Conservation (phyloP, 2,113 vertebrate genomes). For the Zosterops pallidus region DNA sequence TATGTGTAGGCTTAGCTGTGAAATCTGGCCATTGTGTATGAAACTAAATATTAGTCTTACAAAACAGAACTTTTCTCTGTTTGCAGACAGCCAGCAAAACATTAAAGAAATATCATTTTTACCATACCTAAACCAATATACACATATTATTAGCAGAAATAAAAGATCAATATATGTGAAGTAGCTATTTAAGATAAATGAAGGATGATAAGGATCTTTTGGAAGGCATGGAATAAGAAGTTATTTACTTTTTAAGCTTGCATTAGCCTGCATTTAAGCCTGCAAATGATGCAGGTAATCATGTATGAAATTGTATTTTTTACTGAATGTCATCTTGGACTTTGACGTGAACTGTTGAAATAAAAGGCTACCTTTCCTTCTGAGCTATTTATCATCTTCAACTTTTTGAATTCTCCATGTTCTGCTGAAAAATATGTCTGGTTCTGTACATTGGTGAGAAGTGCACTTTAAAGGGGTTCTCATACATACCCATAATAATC, state of each 20-base stretch:
- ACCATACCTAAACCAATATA: background rate
- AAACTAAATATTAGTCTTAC: constrained; percentile 2
- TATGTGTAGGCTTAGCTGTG: background rate
- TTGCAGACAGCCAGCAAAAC: background rate
- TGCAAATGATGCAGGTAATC: background rate
- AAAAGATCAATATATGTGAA: background rate
- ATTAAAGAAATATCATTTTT: background rate
- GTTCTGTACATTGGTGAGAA: background rate
- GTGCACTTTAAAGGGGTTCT: background rate
- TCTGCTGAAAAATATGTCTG: background rate
- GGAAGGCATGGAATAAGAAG: background rate
- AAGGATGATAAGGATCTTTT: background rate
- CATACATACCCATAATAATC: background rate
- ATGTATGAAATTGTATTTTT: constrained; percentile 2
- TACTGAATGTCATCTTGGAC: background rate
- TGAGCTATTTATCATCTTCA: background rate
- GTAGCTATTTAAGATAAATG: background rate
- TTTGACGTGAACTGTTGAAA: background rate
- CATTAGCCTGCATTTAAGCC: background rate
- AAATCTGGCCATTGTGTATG: constrained; percentile 27
- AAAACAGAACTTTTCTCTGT: background rate
- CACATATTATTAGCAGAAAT: background rate
- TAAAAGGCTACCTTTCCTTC: background rate
- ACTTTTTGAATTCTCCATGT: background rate
- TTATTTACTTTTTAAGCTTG: background rate